A percentile compares a stretch with the other conserved stretches of the same genome.
Conservation (phyloP, 2,113 vertebrate genomes). For the Formicarius rufipectus region DNA sequence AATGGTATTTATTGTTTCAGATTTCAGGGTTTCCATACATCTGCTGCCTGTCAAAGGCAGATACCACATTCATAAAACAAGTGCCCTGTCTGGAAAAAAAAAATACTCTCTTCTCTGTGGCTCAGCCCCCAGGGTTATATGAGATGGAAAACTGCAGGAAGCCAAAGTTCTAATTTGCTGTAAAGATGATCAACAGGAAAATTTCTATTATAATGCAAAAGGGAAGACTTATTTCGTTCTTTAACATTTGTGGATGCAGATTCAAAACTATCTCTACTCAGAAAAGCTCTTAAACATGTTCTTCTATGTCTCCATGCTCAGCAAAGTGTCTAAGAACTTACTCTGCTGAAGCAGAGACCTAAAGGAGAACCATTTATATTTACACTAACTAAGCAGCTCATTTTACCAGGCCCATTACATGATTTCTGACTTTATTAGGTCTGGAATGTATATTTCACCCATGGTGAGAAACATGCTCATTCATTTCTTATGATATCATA, state of each 20-base stretch:
- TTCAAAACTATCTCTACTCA: background rate
- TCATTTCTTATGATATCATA: constrained; percentile 61
- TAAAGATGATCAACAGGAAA: background rate
- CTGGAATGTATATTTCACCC: constrained; percentile 55
- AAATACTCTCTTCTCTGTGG: constrained; percentile 5
- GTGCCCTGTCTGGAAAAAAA: constrained; percentile 70
- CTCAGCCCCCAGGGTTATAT: background rate
- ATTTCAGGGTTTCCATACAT: constrained; percentile 83
- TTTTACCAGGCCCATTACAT: constrained; percentile 39
- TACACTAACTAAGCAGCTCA: background rate
- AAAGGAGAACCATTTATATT: constrained; percentile 11
- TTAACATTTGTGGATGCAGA: background rate
- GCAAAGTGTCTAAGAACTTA: background rate
- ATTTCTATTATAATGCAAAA: background rate
- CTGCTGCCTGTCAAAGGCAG: constrained; percentile 90
- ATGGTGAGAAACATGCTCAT: constrained; percentile 52
- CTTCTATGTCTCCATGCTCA: background rate
- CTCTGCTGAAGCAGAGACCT: background rate
- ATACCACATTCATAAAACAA: constrained; percentile 83
- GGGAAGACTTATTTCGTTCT: background rate
- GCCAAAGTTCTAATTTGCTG: constrained; percentile 37
- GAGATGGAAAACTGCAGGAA: background rate
- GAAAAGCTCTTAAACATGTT: background rate
- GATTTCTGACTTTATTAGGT: constrained; percentile 56
- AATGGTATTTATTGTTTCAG: constrained; percentile 93